Evolutionary conservation across 2,797 vertebrate genomes (phyloP), one percentile per base, ranked within the genome.

Genomic region (Muraenolepis orangiensis): DNA sequence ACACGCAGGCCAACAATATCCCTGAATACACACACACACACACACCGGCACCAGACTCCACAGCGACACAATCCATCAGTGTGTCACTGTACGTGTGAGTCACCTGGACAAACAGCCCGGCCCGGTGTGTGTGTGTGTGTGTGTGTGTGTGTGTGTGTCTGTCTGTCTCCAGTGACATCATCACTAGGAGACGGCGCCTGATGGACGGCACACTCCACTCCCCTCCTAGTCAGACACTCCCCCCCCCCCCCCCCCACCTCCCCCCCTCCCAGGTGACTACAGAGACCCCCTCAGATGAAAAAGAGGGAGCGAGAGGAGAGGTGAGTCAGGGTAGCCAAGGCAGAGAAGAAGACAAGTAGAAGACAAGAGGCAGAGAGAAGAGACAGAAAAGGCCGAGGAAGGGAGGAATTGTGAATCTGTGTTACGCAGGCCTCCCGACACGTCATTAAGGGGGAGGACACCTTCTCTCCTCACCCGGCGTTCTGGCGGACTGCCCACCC

Each of bases 101-200:
- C 93, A 93, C 89, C 90, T 91, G 87, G 57, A 91, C 89, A 87
- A 80, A 88, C 83, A 87, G 86, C 92, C 82, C 66, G 79, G 87
- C 85, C 85, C 78, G 20, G 82, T 86, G 82, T 84, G 81, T 85
- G 84, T 80, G 29, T 69, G 72, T 74, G 73, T 71, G 36, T 79
- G 71, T 46, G 71, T 72, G 69, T 68, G 40, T 29, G 64, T 36
- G 61, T 68, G 75, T 72, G 75, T 69, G 30, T 57, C n/a, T 36
- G 88, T 85, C 87, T 89, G 91, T 88, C 89, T 91, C 89, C 90
- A 88, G 85, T 92, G 91, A 91, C 90, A 85, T 92, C 91, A 92
- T 92, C 90, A 85, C 77, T 23, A 78, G 72, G 82, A 90, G 91
- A 91, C 89, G 85, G 82, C 73, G 82, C 67, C 88, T 90, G 90